Conservation (phyloP, 2,888 invertebrate species). For the Amaurobius ferox region DNA sequence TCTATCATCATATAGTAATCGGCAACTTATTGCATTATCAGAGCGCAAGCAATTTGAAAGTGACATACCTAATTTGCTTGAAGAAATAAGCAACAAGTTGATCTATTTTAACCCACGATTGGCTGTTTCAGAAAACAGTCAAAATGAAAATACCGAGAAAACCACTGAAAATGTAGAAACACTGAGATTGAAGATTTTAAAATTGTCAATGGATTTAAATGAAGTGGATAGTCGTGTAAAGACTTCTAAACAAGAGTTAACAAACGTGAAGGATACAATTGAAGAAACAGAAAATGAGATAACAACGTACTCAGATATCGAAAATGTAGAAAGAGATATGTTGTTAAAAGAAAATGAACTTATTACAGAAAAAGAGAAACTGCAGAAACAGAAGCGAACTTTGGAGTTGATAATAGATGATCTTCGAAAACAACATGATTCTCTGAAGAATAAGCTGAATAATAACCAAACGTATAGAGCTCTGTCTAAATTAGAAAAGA, state of each 20-base stretch:
- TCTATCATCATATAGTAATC: background rate
- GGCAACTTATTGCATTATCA: background rate
- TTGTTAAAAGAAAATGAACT: background rate
- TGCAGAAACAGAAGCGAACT: background rate
- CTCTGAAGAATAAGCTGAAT: background rate
- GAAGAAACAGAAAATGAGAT: constrained; percentile 2
- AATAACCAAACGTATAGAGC: background rate
- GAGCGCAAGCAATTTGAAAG: background rate
- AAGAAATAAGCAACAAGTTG: constrained; percentile 16
- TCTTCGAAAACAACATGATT: background rate
- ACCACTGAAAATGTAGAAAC: too few relatives aligned
- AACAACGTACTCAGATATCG: background rate
- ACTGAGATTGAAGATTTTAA: background rate
- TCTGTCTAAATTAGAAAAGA: constrained; percentile 19
- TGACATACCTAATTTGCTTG: background rate
- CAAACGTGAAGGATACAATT: background rate
- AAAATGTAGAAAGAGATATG: background rate
- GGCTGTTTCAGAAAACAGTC: too few relatives aligned
- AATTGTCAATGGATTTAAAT: background rate
- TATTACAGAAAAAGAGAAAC: background rate
- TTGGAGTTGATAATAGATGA: background rate
- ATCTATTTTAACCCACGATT: background rate
- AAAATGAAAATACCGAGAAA: background rate
- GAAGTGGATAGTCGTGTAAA: background rate
- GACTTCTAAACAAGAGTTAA: background rate